These are phyloP conservation scores for Taphrorychus bicolor DNA, from an alignment of 2,888 invertebrate species.

Conservation along the genomic window DNA sequence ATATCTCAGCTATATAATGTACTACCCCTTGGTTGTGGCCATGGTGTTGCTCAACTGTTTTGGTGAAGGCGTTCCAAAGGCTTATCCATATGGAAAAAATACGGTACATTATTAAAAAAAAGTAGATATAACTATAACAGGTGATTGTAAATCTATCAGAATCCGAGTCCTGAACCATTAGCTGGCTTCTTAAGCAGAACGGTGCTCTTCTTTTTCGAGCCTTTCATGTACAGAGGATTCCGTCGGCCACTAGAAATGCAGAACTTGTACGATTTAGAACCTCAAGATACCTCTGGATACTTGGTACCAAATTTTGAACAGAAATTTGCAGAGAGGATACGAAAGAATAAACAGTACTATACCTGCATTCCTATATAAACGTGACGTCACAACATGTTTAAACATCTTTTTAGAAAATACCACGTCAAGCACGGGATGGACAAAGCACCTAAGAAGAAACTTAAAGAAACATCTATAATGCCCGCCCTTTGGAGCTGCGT, in stretches of 20 bases:
- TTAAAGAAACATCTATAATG: conserved; percentile 55
- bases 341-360: conserved; percentile 62
- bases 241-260: conserved; percentile 60
- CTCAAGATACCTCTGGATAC: conserved; percentile 72
- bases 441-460: not conserved
- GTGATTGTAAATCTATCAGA: conserved; percentile 20
- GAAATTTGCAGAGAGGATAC: conserved; percentile 68
- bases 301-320: conserved; percentile 75
- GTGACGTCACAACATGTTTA: not conserved
- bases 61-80: conserved; percentile 53
- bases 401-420: conserved; percentile 7
- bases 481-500: conserved; percentile 62
- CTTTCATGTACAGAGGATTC: conserved; percentile 61
- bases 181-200: conserved; percentile 43
- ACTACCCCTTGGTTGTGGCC: conserved; percentile 54
- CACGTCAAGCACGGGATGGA: conserved; percentile 1
- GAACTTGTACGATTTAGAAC: conserved; percentile 65
- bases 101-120: conserved; percentile 26
- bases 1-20: conserved; percentile 52
- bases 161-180: conserved; percentile 43
- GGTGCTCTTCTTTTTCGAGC: conserved; percentile 60
- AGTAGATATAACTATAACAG: not conserved
- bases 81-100: conserved; percentile 41
- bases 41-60: conserved; percentile 56
- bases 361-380: not conserved